Evolutionary conservation across 64 coral and sea anemone species (phyloP).

Genomic region (Actinia tenebrosa): DNA sequence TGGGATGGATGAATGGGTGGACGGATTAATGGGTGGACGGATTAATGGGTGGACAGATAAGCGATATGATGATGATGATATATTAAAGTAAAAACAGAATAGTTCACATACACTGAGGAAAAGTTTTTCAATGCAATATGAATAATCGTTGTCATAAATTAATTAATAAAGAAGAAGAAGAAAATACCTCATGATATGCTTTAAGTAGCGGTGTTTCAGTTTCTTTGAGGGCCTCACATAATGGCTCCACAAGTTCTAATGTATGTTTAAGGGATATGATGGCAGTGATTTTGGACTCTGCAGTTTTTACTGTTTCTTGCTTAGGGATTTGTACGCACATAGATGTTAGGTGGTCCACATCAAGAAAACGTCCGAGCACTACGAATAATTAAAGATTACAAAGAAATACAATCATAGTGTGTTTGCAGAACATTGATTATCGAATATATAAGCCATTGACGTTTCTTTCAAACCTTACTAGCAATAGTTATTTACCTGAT

Average conservation of each 20-base stretch:
- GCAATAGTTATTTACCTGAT: constrained; percentile 39
- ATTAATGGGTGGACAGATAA: no score
- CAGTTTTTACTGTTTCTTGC: constrained; percentile 90
- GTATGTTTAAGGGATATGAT: constrained; percentile 95
- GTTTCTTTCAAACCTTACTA: neutral
- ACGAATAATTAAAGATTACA: neutral
- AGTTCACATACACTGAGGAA: no score
- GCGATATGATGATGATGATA: no score
- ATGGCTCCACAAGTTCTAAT: constrained; percentile 85
- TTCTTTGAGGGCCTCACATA: constrained; percentile 52
- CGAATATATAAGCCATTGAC: no score
- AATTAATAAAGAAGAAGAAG: no score
- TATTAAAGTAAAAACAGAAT: no score
- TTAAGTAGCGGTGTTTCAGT: constrained; percentile 75
- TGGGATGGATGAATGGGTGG: no score
- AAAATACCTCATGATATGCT: constrained; percentile 80
- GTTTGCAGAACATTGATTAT: no score
- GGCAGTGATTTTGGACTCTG: constrained; percentile 91
- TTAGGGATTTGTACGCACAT: constrained; percentile 98
- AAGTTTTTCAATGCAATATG: no score
- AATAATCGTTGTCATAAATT: no score
- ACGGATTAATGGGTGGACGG: no score
- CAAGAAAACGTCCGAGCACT: constrained; percentile 86
- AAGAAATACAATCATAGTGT: neutral
- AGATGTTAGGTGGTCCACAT: constrained; percentile 90